Conservation (phyloP, 1,140 invertebrate species). For the Drosophila persimilis region DNA sequence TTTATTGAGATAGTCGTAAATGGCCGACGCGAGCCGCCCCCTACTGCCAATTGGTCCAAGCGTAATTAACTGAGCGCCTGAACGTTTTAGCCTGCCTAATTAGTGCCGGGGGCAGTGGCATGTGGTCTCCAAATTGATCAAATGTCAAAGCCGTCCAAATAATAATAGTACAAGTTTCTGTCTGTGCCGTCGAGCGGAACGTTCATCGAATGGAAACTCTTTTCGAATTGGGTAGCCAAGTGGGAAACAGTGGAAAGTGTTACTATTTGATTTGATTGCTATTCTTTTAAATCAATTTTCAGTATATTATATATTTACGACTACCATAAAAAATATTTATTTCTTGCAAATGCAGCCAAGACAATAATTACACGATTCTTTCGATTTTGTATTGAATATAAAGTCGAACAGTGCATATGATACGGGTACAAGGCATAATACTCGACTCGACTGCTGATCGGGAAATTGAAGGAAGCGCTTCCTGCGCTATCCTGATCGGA, state of each 20-base stretch:
- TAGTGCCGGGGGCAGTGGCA: constrained; percentile 32
- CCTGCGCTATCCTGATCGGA: no score
- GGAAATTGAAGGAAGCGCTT: no score
- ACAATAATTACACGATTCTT: no score
- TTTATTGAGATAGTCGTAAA: constrained; percentile 78
- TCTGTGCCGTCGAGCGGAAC: constrained; percentile 27
- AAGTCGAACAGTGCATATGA: no score
- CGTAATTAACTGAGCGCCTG: constrained; percentile 65
- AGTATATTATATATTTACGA: no score
- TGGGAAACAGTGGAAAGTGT: constrained; percentile 33
- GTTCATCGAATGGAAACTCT: constrained; percentile 10
- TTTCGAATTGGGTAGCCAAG: constrained; percentile 20
- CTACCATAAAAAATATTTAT: no score
- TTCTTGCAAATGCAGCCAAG: no score
- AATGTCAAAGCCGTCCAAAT: constrained; percentile 50
- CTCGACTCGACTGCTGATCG: no score
- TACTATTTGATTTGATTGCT: constrained; percentile 11
- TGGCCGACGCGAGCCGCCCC: constrained; percentile 32
- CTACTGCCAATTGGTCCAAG: constrained; percentile 45
- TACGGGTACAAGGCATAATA: no score
- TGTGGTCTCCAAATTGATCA: constrained; percentile 46
- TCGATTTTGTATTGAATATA: no score
- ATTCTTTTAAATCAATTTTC: background rate
- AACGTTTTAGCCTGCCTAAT: constrained; percentile 52
- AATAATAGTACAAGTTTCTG: constrained; percentile 33